Conservation (phyloP, 2,797 vertebrate genomes). For the Macrochelys suwanniensis region DNA sequence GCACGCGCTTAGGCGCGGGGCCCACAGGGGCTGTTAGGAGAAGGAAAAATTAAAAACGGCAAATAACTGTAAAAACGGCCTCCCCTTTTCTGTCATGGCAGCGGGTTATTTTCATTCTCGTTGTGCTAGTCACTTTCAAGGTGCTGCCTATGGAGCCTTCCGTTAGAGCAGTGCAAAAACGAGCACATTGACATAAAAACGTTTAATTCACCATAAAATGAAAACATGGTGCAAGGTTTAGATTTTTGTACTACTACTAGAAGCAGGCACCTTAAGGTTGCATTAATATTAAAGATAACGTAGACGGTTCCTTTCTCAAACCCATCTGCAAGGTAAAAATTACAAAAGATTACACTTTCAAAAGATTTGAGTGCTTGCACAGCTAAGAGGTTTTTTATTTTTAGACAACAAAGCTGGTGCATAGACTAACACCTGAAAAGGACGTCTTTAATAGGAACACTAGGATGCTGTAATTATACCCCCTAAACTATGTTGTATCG, state of each 20-base stretch:
- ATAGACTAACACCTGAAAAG: slow-evolving; percentile 35
- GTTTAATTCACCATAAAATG: not conserved
- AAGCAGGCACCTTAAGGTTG: not conserved
- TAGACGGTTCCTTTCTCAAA: not conserved
- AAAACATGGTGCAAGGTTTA: not conserved
- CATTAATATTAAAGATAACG: not conserved
- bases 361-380: accelerated
- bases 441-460: not conserved
- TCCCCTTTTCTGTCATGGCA: not conserved
- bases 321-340: not conserved
- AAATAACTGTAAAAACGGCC: not conserved
- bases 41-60: not conserved
- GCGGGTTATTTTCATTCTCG: not conserved
- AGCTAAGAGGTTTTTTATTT: not conserved
- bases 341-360: not conserved
- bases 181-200: not conserved
- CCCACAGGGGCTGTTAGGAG: no score
- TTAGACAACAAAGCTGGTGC: not conserved
- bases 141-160: not conserved
- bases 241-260: not conserved
- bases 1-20: accelerated
- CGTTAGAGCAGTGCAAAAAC: not conserved
- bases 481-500: not conserved
- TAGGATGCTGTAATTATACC: not conserved
- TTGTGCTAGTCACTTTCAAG: not conserved